A percentile compares a stretch with the other conserved stretches of the same genome.
Evolutionary conservation across 1,140 invertebrate genomes (phyloP).

Genomic region (Nomia melanderi): DNA sequence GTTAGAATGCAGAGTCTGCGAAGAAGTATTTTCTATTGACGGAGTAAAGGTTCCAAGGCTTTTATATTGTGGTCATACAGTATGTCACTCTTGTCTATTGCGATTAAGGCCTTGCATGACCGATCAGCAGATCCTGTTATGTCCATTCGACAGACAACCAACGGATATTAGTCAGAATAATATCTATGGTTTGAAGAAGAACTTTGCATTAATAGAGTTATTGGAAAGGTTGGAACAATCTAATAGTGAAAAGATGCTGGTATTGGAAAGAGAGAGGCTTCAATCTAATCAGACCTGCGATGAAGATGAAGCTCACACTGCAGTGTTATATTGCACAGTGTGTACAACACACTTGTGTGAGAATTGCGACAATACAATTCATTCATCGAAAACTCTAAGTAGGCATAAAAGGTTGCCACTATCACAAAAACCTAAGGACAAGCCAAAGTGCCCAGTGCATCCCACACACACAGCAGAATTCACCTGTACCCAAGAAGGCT

Average conservation of each 20-base stretch:
- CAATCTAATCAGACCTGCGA: slow-evolving; percentile 83
- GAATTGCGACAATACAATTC: slow-evolving; percentile 82
- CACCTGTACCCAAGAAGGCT: slow-evolving; percentile 83
- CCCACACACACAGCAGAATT: slow-evolving; percentile 84
- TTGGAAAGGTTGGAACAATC: slow-evolving; percentile 82
- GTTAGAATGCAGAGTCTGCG: slow-evolving; percentile 84
- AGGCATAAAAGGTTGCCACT: slow-evolving; percentile 83
- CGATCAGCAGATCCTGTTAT: slow-evolving; percentile 80
- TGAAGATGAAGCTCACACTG: slow-evolving; percentile 83
- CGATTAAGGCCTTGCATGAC: slow-evolving; percentile 76
- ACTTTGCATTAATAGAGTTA: slow-evolving; percentile 84
- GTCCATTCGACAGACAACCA: slow-evolving; percentile 85
- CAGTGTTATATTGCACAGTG: slow-evolving; percentile 84
- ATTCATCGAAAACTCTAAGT: slow-evolving; percentile 82
- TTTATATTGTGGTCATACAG: slow-evolving; percentile 84
- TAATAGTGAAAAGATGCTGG: slow-evolving; percentile 74
- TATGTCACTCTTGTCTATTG: slow-evolving; percentile 84
- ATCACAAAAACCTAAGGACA: slow-evolving; percentile 84
- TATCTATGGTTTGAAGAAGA: slow-evolving; percentile 85
- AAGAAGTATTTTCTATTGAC: slow-evolving; percentile 84
- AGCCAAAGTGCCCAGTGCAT: slow-evolving; percentile 83
- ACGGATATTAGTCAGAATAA: slow-evolving; percentile 82
- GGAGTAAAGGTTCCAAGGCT: slow-evolving; percentile 84
- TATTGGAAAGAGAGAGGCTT: slow-evolving; percentile 79
- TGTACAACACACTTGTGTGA: slow-evolving; percentile 84